These are phyloP conservation scores for Pipistrellus pipistrellus DNA, from an alignment of 2,797 vertebrate species.

Conservation along the genomic window DNA sequence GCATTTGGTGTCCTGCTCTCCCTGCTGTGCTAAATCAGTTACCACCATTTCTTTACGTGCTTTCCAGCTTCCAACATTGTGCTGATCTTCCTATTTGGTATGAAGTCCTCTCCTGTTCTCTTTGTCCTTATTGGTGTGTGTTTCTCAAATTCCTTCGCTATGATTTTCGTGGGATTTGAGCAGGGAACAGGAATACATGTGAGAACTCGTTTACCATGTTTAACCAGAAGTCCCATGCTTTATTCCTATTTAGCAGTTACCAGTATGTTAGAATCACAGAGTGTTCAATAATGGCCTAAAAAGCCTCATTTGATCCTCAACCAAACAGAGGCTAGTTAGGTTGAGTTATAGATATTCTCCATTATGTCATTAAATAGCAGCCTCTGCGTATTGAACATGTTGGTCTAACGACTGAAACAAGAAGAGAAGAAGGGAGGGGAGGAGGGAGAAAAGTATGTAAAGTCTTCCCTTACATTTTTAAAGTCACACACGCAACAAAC, in stretches of 20 bases:
- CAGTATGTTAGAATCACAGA: background rate
- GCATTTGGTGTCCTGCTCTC: background rate
- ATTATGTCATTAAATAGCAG: background rate
- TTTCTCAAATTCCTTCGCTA: background rate
- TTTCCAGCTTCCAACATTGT: background rate
- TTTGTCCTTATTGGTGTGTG: background rate
- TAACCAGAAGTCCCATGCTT: background rate
- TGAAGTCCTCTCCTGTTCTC: background rate
- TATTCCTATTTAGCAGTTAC: slow-evolving; percentile 11
- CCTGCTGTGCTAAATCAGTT: no score
- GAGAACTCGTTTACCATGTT: background rate
- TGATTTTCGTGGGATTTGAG: background rate
- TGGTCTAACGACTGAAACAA: background rate
- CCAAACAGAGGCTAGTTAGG: background rate
- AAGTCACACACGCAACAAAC: slow-evolving; percentile 63
- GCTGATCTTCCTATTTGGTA: background rate
- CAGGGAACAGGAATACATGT: background rate
- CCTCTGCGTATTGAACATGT: background rate
- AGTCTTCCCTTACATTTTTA: background rate
- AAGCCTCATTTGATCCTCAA: slow-evolving; percentile 2
- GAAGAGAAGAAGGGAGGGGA: background rate
- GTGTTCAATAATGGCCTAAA: slow-evolving; percentile 12
- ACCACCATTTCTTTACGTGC: background rate
- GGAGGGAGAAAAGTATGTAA: background rate
- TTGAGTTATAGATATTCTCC: background rate